phyloP scores from a whole-genome alignment of 2,888 invertebrate genomes.

The Nudaria mundana region DNA sequence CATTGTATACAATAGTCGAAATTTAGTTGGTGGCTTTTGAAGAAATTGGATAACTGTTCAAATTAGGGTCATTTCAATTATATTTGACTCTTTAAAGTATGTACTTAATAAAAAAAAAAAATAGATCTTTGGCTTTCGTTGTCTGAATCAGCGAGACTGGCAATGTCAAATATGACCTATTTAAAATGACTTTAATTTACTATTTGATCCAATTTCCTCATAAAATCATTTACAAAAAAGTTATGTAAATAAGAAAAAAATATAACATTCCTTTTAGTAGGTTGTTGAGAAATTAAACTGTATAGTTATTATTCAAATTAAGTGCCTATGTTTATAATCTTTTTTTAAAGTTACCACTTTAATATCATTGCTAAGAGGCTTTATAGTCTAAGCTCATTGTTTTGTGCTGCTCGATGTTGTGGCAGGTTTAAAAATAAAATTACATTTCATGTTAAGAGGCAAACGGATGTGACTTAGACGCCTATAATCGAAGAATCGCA shows the following conservation, averaged over 20 bases:
- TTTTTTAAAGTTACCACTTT: conserved; percentile 62
- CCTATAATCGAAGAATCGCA: too few species aligned
- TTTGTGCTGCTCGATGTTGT: conserved; percentile 12
- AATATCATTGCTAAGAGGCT: conserved; percentile 59
- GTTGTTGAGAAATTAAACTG: conserved; percentile 55
- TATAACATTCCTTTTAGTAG: conserved; percentile 67
- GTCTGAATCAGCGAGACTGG: too few species aligned
- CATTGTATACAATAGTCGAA: conserved; percentile 21
- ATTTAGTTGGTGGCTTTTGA: conserved; percentile 7
- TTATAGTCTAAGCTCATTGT: conserved; percentile 44
- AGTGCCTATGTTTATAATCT: conserved; percentile 51
- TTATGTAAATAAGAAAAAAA: conserved; percentile 58
- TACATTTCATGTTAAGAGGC: too few species aligned
- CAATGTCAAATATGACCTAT: too few species aligned
- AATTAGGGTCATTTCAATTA: too few species aligned
- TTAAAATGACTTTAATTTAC: too few species aligned
- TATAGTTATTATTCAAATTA: conserved; percentile 52
- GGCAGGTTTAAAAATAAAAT: conserved; percentile 14
- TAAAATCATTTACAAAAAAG: conserved; percentile 17
- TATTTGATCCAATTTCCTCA: conserved; percentile 8
- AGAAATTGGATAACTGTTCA: conserved; percentile 12
- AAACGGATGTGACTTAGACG: too few species aligned
- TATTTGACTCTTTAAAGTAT: too few species aligned
- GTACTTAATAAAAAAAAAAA: too few species aligned
- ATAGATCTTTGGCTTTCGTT: too few species aligned